These are phyloP conservation scores for Scytalopus superciliaris DNA, from an alignment of 2,113 vertebrate genomes.

Conservation along the genomic window DNA sequence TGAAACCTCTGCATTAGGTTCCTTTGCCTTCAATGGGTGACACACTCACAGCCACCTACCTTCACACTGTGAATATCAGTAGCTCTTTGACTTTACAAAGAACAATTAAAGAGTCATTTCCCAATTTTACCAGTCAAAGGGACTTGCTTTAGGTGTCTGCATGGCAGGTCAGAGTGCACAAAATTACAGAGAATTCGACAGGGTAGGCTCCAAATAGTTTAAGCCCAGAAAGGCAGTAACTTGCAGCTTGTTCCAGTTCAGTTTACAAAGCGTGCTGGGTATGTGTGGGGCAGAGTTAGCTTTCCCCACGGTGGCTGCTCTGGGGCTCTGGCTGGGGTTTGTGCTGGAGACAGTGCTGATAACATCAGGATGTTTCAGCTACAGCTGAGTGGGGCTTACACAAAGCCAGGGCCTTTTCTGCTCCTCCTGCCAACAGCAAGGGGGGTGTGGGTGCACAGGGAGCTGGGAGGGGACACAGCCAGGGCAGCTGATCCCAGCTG, in stretches of 20 bases:
- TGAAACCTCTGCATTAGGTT: not conserved
- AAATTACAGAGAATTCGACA: accelerated
- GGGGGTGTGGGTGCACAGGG: not conserved
- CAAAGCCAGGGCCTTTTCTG: not conserved
- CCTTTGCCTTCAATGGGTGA: not conserved
- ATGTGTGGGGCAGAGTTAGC: not conserved
- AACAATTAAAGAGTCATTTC: not conserved
- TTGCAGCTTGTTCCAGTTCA: not conserved
- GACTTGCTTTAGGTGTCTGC: not conserved
- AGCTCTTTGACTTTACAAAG: not conserved
- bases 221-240: not conserved
- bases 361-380: not conserved
- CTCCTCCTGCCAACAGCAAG: not conserved
- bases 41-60: not conserved
- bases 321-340: not conserved
- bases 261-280: not conserved
- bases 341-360: accelerated
- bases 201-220: not conserved
- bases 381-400: not conserved
- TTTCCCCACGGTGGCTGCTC: no score
- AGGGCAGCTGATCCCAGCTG: not conserved
- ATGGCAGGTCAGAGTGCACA: not conserved
- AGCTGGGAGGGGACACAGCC: not conserved
- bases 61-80: not conserved
- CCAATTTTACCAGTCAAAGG: not conserved